phyloP scores from a whole-genome alignment of 1,140 invertebrate species.

The Dendrolimus punctatus region DNA sequence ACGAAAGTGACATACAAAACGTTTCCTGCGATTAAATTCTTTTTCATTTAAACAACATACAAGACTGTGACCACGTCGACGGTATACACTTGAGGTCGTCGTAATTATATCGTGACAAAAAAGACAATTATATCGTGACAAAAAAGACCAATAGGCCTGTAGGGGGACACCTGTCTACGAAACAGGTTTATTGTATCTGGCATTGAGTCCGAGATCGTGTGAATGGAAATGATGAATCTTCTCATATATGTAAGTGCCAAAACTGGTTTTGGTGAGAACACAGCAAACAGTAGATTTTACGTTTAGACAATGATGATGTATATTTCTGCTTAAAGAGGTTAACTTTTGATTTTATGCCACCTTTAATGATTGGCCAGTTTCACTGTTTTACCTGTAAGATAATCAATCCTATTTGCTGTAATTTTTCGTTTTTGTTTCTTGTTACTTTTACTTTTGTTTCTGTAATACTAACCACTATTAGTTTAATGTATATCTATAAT shows the following conservation, averaged over 20 bases:
- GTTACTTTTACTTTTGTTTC: no score
- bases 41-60: neutral
- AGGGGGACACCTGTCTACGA: slow-evolving; percentile 40
- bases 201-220: slow-evolving; percentile 33
- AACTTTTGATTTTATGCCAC: no score
- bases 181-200: slow-evolving; percentile 40
- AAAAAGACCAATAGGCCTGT: slow-evolving; percentile 15
- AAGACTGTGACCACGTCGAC: neutral
- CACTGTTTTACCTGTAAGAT: no score
- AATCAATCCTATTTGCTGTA: no score
- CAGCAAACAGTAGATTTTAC: slow-evolving; percentile 16
- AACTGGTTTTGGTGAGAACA: slow-evolving; percentile 38
- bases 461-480: no score
- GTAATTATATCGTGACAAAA: slow-evolving; percentile 24
- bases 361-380: no score
- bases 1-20: slow-evolving; percentile 9
- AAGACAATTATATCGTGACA: slow-evolving; percentile 23
- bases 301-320: slow-evolving; percentile 9
- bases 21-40: slow-evolving; percentile 12
- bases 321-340: no score
- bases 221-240: slow-evolving; percentile 51
- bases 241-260: slow-evolving; percentile 31
- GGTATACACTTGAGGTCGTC: slow-evolving; percentile 16
- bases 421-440: no score
- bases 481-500: no score